Evolutionary conservation across 1,140 invertebrate genomes (phyloP), one percentile per base, ranked within the genome.

Genomic region (Drosophila serrata): DNA sequence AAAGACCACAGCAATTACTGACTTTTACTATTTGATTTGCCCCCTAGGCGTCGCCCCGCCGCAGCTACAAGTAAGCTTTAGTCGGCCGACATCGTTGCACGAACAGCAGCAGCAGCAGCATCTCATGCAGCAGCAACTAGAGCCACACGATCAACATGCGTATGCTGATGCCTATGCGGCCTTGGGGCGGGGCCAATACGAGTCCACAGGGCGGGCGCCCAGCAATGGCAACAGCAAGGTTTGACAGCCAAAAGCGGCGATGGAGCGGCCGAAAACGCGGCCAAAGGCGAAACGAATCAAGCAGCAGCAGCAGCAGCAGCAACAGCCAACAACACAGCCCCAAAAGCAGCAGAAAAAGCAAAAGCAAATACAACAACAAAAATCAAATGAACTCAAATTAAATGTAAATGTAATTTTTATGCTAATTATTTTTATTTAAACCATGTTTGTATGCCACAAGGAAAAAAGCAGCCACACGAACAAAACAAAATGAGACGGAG

Each of bases 131-230:
- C 61, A 59, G 35, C 56, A 78, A 67, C 94, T 60, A 12, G 59
- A 65, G 6, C 57, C 68, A 15, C 82, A 94, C 64, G 79, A 82
- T 39, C 79, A 63, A 17, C 76, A 80, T 19, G 77, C 77, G 31
- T 91, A 90, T 53, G 79, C 91, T 39, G 95, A 95, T 91, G 95
- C 95, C 75, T 95, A 95, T 77, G 95, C 95, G 76, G 95, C 95
- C 92, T 92, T 94, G 88, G 94, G 94, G 91, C 93, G 94, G 88
- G 86, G 93, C 91, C 93, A 93, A 78, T 90, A 93, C 91, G 92
- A 93, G 91, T 92, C 93, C 93, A 91, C 86, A 35, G 81, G 85
- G 79, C 94, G 93, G 91, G 76, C 85, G 93, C 94, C 93, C 62
- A 75, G 70, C 75, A 85, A 79, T 46, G 79, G 70, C 68, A 90